Percentiles rank a stretch among this genome's conserved stretches.
phyloP scores from a whole-genome alignment of 2,113 vertebrate genomes.

The Brienomyrus brachyistius region DNA sequence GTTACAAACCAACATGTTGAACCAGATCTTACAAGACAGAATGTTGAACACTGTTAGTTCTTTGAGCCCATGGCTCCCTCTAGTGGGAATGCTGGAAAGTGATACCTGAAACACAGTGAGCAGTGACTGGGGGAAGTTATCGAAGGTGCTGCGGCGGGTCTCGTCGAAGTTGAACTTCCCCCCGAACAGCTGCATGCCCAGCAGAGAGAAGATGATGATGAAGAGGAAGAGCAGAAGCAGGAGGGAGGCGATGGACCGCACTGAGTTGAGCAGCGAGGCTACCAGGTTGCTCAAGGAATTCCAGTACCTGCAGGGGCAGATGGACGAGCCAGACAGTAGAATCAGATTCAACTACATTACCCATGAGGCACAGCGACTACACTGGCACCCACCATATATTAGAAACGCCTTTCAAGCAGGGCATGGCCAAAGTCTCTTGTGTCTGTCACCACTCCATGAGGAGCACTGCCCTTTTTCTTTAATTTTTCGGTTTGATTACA shows the following conservation, averaged over 20 bases:
- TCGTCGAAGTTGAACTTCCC: conserved; percentile 99
- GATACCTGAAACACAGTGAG: conserved; percentile 96
- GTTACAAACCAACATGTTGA: not conserved
- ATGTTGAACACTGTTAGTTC: not conserved
- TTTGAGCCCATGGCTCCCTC: not conserved
- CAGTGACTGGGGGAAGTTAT: conserved; percentile 97
- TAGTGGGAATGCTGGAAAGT: not conserved
- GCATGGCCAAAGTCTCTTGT: not conserved
- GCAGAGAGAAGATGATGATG: conserved; percentile 98
- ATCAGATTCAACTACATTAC: conserved; percentile 12
- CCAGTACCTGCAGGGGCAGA: conserved; percentile 76
- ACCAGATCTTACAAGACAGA: not conserved
- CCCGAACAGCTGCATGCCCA: conserved; percentile 98
- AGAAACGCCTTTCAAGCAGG: not conserved
- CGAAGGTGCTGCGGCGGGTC: conserved; percentile 90
- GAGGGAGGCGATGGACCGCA: conserved; percentile 96
- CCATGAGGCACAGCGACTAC: conserved; percentile 11
- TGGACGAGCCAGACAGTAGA: not conserved
- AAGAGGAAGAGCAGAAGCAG: conserved; percentile 97
- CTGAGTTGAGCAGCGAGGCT: conserved; percentile 92
- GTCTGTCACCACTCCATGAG: not conserved
- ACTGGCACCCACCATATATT: conserved; percentile 3
- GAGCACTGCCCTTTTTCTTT: not conserved
- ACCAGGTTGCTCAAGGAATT: conserved; percentile 97
- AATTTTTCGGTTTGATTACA: not conserved